A percentile compares a stretch with the other conserved stretches of the same genome.
Evolutionary conservation across 1,140 invertebrate genomes (phyloP).

Genomic region (Samia ricini): DNA sequence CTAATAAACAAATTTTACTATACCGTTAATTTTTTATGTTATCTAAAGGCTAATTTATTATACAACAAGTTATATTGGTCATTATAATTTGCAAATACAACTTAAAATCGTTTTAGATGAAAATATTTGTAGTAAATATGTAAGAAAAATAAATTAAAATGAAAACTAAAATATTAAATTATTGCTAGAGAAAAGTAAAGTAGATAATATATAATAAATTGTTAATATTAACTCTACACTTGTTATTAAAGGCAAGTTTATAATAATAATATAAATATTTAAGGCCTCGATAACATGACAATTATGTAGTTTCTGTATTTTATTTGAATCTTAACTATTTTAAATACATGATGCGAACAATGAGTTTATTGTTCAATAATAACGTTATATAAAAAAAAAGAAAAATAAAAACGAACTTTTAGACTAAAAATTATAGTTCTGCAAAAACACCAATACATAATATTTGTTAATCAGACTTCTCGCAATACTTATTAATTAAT

Average conservation of each 20-base stretch:
- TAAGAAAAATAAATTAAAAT: too few species aligned
- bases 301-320: not conserved
- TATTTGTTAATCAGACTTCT: not conserved
- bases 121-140: too few species aligned
- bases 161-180: not conserved
- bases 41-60: too few species aligned
- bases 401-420: too few species aligned
- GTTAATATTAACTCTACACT: not conserved
- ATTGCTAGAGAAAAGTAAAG: not conserved
- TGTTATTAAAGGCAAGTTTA: not conserved
- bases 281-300: not conserved
- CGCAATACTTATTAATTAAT: not conserved
- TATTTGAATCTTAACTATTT: not conserved
- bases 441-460: not conserved
- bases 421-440: not conserved
- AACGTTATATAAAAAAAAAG: not conserved
- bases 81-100: too few species aligned
- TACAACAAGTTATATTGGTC: too few species aligned
- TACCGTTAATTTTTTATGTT: too few species aligned
- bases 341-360: not conserved
- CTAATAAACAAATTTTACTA: too few species aligned
- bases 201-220: not conserved
- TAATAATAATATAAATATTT: not conserved
- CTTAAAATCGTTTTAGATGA: too few species aligned
- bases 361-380: too few species aligned